Conservation (phyloP, 37 sponge, comb jelly and placozoan genomes). For the Lycopodina hypogea region DNA sequence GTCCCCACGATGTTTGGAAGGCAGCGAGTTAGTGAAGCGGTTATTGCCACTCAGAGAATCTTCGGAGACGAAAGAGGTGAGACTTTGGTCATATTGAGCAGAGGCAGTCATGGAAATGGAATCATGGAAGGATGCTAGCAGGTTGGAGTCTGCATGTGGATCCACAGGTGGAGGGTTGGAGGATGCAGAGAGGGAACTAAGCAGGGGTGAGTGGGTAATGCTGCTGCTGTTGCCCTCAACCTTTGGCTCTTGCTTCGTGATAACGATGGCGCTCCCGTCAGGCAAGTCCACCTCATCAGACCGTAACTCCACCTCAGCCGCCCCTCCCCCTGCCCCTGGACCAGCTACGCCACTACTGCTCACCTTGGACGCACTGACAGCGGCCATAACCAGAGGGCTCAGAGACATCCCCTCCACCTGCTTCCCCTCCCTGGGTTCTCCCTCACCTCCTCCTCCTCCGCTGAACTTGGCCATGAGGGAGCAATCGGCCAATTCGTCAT, state of each 20-base stretch:
- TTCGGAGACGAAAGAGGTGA: conserved; percentile 1
- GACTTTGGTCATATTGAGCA: background rate
- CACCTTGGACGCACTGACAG: background rate
- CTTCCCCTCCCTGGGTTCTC: background rate
- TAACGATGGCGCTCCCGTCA: too few species aligned
- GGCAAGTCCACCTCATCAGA: too few species aligned
- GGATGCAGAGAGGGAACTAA: too few species aligned
- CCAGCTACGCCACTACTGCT: too few species aligned
- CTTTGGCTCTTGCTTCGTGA: too few species aligned
- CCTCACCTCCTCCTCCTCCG: background rate
- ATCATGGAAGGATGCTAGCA: background rate
- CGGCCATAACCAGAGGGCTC: background rate
- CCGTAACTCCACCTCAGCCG: too few species aligned
- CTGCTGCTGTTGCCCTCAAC: too few species aligned
- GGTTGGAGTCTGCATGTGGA: background rate
- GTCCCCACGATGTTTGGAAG: background rate
- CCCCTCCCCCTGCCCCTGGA: too few species aligned
- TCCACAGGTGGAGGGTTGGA: too few species aligned
- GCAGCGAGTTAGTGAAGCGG: conserved; percentile 6
- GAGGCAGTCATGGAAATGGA: background rate
- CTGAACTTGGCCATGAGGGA: conserved; percentile 30
- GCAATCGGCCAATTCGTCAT: conserved; percentile 28
- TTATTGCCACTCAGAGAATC: background rate
- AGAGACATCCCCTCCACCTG: background rate
- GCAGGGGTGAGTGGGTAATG: too few species aligned